These are phyloP conservation scores for Mystacides longicornis DNA, from an alignment of 2,888 invertebrate species.

Conservation along the genomic window DNA sequence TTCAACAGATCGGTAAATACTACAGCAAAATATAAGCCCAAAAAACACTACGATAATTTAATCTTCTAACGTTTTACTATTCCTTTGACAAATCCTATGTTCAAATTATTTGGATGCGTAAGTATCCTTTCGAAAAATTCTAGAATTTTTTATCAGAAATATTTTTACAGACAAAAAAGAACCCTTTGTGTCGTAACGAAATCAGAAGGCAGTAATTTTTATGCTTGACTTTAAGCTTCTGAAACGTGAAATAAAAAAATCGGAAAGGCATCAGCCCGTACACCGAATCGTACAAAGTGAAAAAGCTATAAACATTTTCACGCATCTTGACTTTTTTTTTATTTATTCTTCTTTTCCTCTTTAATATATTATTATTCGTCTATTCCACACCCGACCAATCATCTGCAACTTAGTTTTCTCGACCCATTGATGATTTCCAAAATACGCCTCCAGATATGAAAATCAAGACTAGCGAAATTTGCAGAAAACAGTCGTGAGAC, in stretches of 20 bases:
- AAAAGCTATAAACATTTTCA: slow-evolving; percentile 23
- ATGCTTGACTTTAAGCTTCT: slow-evolving; percentile 20
- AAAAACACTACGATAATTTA: no score
- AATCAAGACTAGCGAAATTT: slow-evolving; percentile 1
- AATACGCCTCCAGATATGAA: slow-evolving; percentile 1
- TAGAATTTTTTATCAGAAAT: neutral
- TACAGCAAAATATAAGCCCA: no score
- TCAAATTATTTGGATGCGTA: no score
- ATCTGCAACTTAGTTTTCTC: slow-evolving; percentile 8
- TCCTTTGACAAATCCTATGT: no score
- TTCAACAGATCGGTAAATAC: no score
- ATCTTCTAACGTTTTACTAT: no score
- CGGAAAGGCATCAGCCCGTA: slow-evolving; percentile 16
- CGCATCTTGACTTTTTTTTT: slow-evolving; percentile 20
- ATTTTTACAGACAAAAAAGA: slow-evolving; percentile 16
- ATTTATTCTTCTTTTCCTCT: slow-evolving; percentile 16
- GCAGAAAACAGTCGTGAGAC: neutral
- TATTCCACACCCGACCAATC: slow-evolving; percentile 20
- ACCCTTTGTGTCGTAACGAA: slow-evolving; percentile 19
- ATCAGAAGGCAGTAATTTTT: slow-evolving; percentile 23
- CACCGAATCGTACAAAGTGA: slow-evolving; percentile 18
- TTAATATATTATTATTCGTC: slow-evolving; percentile 18
- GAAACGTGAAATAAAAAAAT: slow-evolving; percentile 15
- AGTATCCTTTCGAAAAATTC: no score
- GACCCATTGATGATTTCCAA: neutral